Percentiles rank a stretch among this genome's conserved stretches.
Conservation (phyloP, 2,888 invertebrate species). For the Holacanthella duospinosa region DNA sequence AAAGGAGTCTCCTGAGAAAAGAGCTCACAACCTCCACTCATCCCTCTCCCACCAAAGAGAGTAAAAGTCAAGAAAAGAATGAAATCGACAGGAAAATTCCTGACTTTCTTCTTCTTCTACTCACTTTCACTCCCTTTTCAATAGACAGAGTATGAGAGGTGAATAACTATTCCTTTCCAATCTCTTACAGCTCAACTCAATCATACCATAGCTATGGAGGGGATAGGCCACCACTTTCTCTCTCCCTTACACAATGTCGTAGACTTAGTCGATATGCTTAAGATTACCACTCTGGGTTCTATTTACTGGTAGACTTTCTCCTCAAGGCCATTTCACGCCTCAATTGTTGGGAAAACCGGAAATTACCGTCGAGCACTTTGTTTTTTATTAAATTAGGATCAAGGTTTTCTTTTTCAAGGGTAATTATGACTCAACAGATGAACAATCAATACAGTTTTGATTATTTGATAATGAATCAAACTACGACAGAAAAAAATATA, state of each 20-base stretch:
- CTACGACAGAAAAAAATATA: not conserved
- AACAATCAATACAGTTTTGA: too few relatives aligned
- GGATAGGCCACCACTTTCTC: not conserved
- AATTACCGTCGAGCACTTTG: too few relatives aligned
- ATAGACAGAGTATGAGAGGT: not conserved
- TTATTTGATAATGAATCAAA: not conserved
- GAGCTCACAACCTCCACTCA: constrained; percentile 18
- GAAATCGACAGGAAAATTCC: constrained; percentile 34
- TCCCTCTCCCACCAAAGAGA: not conserved
- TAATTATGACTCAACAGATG: too few relatives aligned
- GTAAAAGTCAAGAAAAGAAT: constrained; percentile 16
- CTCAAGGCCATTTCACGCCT: too few relatives aligned
- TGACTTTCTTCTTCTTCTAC: constrained; percentile 11
- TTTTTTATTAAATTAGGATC: too few relatives aligned
- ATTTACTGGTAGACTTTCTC: too few relatives aligned
- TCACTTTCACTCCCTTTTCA: constrained; percentile 5
- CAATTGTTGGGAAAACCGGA: too few relatives aligned
- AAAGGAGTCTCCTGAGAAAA: constrained; percentile 19
- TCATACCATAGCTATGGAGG: too few relatives aligned
- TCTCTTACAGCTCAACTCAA: constrained; percentile 3
- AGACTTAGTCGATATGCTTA: too few relatives aligned
- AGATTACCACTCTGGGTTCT: too few relatives aligned
- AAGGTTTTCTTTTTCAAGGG: too few relatives aligned
- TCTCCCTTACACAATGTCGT: not conserved
- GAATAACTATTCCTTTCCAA: constrained; percentile 5